Evolutionary conservation across 1,140 invertebrate species (phyloP).

Genomic region (Trissolcus basalis): DNA sequence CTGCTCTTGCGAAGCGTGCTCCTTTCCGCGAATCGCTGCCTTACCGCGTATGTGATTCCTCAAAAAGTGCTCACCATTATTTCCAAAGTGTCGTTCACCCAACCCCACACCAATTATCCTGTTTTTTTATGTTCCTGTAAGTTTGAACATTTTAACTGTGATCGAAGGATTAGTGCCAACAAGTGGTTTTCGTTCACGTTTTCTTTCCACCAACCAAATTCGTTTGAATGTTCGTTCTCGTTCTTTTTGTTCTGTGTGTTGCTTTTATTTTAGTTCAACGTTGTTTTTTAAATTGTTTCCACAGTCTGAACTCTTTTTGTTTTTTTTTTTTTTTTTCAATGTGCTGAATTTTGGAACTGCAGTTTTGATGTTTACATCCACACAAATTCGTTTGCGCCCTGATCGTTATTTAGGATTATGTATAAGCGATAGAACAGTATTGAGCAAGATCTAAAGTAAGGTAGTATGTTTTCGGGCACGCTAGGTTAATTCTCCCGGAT

Average conservation of each 20-base stretch:
- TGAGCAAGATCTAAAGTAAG: constrained; percentile 60
- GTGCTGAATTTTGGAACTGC: constrained; percentile 2
- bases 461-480: constrained; percentile 70
- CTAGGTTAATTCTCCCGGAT: constrained; percentile 67
- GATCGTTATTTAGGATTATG: constrained; percentile 1
- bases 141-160: too few relatives aligned
- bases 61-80: background rate
- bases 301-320: too few relatives aligned
- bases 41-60: background rate
- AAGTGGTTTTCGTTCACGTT: background rate
- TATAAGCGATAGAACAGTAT: constrained; percentile 10
- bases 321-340: too few relatives aligned
- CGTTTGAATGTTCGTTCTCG: too few relatives aligned
- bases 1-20: constrained; percentile 49
- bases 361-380: constrained; percentile 19
- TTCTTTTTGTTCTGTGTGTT: too few relatives aligned
- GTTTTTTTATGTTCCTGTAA: too few relatives aligned
- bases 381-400: background rate
- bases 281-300: too few relatives aligned
- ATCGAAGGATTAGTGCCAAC: too few relatives aligned
- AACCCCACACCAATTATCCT: too few relatives aligned
- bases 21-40: background rate
- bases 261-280: too few relatives aligned
- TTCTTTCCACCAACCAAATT: background rate
- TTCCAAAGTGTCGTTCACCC: background rate